Evolutionary conservation across 1,140 invertebrate species (phyloP).

Genomic region (Mamestra configurata): DNA sequence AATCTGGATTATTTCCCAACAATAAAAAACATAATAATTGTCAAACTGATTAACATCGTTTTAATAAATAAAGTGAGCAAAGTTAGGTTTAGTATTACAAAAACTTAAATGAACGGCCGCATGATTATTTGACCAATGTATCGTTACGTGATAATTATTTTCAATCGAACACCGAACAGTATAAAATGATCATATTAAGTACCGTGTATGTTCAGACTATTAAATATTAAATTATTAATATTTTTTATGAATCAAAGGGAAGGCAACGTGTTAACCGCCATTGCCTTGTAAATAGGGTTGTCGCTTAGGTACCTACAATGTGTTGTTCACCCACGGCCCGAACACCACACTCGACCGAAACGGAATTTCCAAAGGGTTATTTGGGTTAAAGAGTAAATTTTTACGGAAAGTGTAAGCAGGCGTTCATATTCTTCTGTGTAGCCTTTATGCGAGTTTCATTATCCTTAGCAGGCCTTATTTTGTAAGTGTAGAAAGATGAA

Average conservation of each 20-base stretch:
- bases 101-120: slow-evolving; percentile 21
- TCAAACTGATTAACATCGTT: too few relatives aligned
- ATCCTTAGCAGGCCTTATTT: not conserved
- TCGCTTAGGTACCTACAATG: slow-evolving; percentile 43
- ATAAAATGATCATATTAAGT: slow-evolving; percentile 48
- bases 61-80: not conserved
- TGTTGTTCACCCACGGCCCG: slow-evolving; percentile 5
- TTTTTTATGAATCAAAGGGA: slow-evolving; percentile 71
- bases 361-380: slow-evolving; percentile 4
- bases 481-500: not conserved
- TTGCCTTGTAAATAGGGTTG: slow-evolving; percentile 60
- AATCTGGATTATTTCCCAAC: not conserved
- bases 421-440: not conserved
- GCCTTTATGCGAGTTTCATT: not conserved
- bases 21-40: not conserved
- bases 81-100: not conserved
- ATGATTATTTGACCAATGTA: slow-evolving; percentile 39
- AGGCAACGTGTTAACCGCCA: slow-evolving; percentile 66
- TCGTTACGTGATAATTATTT: slow-evolving; percentile 47
- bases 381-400: slow-evolving; percentile 25
- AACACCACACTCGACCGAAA: slow-evolving; percentile 29
- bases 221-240: slow-evolving; percentile 62
- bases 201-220: slow-evolving; percentile 33
- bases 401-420: slow-evolving; percentile 1
- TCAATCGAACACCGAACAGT: slow-evolving; percentile 24